Evolutionary conservation across 1,140 invertebrate species (phyloP).

Genomic region (Drosophila miranda): DNA sequence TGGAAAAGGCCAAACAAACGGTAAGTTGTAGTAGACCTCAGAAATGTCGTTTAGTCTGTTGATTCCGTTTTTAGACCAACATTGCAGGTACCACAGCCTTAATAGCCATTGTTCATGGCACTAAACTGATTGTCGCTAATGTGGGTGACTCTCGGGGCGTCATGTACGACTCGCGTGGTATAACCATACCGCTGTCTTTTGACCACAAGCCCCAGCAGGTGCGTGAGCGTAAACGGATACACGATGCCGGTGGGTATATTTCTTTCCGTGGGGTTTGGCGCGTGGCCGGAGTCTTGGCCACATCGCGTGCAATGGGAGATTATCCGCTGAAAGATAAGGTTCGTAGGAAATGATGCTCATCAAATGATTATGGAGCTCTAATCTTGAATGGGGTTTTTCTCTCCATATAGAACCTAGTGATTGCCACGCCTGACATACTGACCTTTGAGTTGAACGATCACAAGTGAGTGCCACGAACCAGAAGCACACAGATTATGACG

Average conservation of each 20-base stretch:
- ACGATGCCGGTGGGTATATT: constrained; percentile 96
- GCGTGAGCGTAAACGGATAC: constrained; percentile 93
- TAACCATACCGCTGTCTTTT: constrained; percentile 95
- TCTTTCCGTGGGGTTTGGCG: constrained; percentile 98
- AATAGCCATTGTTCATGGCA: constrained; percentile 92
- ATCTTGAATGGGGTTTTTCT: constrained; percentile 7
- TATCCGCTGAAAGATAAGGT: constrained; percentile 94
- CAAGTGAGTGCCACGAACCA: constrained; percentile 82
- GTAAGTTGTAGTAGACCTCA: constrained; percentile 74
- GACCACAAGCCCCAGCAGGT: constrained; percentile 98
- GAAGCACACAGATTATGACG: constrained; percentile 3
- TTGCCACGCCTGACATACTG: constrained; percentile 96
- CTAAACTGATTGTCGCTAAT: constrained; percentile 94
- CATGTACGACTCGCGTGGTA: constrained; percentile 94
- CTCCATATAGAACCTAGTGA: constrained; percentile 89
- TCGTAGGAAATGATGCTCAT: constrained; percentile 59
- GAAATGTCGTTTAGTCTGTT: neutral
- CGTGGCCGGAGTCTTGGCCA: constrained; percentile 97
- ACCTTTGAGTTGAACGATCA: constrained; percentile 95
- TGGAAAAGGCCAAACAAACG: constrained; percentile 91
- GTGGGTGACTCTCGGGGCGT: constrained; percentile 98
- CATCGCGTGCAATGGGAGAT: constrained; percentile 96
- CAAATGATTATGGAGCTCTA: constrained; percentile 1
- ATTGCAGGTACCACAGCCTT: constrained; percentile 97
- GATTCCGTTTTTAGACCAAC: constrained; percentile 83